Conservation (phyloP, 2,113 vertebrate species). For the Ranitomeya variabilis region DNA sequence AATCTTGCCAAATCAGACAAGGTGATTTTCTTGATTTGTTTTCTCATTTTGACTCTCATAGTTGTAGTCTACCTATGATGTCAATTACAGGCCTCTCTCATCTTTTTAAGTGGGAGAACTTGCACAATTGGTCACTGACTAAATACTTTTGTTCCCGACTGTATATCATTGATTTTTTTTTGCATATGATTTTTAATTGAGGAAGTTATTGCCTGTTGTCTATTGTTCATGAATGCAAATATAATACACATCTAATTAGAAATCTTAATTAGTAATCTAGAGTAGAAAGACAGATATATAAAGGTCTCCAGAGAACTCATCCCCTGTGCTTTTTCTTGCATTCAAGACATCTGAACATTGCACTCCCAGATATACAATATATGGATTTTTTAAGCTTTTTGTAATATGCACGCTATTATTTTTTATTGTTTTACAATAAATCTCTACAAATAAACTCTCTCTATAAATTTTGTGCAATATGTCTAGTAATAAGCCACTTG, state of each 20-base stretch:
- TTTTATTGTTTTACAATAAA: conserved; percentile 33
- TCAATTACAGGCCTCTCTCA: too few relatives aligned
- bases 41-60: too few relatives aligned
- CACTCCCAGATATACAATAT: background rate
- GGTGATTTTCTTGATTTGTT: too few relatives aligned
- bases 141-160: too few relatives aligned
- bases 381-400: background rate
- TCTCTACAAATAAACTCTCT: conserved; percentile 38
- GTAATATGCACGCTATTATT: conserved; percentile 19
- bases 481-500: conserved; percentile 73
- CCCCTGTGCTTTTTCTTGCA: background rate
- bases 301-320: background rate
- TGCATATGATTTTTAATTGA: background rate
- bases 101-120: too few relatives aligned
- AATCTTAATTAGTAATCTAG: background rate
- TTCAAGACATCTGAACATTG: background rate
- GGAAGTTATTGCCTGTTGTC: background rate
- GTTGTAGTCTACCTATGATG: too few relatives aligned
- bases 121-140: too few relatives aligned
- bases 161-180: too few relatives aligned
- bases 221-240: background rate
- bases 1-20: too few relatives aligned
- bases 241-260: background rate
- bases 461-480: conserved; percentile 63
- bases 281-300: background rate